Conservation (phyloP, 1,140 invertebrate species). For the Drosophila asahinai region DNA sequence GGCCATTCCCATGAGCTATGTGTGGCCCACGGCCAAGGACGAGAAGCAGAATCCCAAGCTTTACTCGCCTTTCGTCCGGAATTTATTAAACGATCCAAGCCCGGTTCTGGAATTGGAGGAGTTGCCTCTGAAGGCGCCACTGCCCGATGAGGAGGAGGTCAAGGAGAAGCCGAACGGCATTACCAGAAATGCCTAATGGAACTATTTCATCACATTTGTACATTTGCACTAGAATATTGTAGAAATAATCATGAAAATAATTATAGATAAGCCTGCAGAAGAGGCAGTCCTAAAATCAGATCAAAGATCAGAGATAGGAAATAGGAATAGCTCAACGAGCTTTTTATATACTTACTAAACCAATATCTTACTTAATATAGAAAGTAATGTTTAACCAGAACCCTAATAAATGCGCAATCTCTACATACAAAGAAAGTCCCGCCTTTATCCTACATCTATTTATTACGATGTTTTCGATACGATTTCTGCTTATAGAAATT, state of each 20-base stretch:
- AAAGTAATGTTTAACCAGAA: not conserved
- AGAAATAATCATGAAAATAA: conserved; percentile 9
- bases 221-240: conserved; percentile 12
- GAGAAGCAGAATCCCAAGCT: conserved; percentile 72
- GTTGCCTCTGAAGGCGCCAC: conserved; percentile 57
- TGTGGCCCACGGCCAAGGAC: conserved; percentile 62
- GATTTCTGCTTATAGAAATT: too few relatives aligned
- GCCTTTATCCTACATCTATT: too few relatives aligned
- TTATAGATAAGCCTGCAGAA: not conserved
- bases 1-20: conserved; percentile 86
- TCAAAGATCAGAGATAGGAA: not conserved
- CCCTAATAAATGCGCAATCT: not conserved
- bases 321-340: not conserved
- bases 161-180: conserved; percentile 26
- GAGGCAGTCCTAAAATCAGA: not conserved
- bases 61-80: conserved; percentile 66
- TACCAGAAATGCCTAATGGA: conserved; percentile 1
- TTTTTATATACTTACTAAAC: not conserved
- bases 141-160: conserved; percentile 33
- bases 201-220: conserved; percentile 13
- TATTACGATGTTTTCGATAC: too few relatives aligned
- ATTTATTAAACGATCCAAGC: conserved; percentile 25
- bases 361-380: not conserved
- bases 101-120: conserved; percentile 57
- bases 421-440: not conserved